Evolutionary conservation across 2,113 vertebrate species (phyloP), one percentile per base, ranked within the genome.

Genomic region (Atractosteus spatula): DNA sequence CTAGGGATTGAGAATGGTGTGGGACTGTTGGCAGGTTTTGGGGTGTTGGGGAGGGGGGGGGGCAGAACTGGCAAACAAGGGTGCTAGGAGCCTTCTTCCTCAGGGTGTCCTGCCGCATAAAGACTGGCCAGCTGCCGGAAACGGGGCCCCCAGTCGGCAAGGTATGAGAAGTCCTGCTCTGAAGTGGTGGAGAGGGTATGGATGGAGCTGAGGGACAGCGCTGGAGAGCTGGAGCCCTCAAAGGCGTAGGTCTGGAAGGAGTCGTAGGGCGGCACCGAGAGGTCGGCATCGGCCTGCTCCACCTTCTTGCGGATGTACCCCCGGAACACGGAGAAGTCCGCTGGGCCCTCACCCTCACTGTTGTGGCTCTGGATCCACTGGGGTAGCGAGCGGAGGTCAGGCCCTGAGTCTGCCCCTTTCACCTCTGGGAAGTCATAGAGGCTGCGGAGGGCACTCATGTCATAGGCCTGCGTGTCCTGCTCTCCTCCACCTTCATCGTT

Each of bases 161-260:
- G 94, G 84, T 95, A 97, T 72, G 96, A 94, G 87, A 98, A 98
- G 92, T 99, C 97, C 91, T 98, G 97, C 87, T 99, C 96, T 0
- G 97, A 99, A 73, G 89, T 73, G 29, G 93, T 96, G 69, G 97
- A 98, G 81, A 94, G 87, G 54, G 95, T 96, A 89, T 94, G 93
- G 89, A 99, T 96, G 78, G 97, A 98, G 90, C 97, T 99, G 78
- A 99, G 92, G 0, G 97, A 98, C 62, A 94, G 93, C 3, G 94
- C 92, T 0, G 95, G 94, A 2, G 97, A 99, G 86, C 87, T 92
- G 45, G 81, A 90, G 82, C 97, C 97, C 89, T 99, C 97, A 0
- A 98, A 97, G 82, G 96, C 97, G 3, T 99, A 99, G 71, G 96
- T 99, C 92, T 98, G 97, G 92, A 99, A 98, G 0, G 97, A 98